Evolutionary conservation across 2,113 vertebrate genomes (phyloP).

Genomic region (Clupea harengus): DNA sequence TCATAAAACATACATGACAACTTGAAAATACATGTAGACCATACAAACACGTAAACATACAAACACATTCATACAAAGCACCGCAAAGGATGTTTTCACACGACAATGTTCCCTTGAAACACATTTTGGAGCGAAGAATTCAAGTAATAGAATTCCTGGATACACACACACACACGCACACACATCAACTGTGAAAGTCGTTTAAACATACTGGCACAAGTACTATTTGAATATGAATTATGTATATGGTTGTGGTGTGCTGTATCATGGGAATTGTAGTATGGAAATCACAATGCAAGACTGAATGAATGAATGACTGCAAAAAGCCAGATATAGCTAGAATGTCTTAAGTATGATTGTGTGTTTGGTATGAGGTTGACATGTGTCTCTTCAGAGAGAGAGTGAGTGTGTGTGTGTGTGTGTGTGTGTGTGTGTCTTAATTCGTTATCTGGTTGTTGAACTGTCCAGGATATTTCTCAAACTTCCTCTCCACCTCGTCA

Average conservation of each 20-base stretch:
- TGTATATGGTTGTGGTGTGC: not conserved
- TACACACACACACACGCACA: not conserved
- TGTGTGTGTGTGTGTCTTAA: not conserved
- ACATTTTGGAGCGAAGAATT: not conserved
- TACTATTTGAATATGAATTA: not conserved
- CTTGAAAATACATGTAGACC: not conserved
- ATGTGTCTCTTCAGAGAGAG: not conserved
- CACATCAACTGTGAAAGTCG: not conserved
- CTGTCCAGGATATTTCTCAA: slow-evolving; percentile 94
- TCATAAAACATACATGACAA: not conserved
- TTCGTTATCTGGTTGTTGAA: slow-evolving; percentile 85
- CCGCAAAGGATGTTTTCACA: not conserved
- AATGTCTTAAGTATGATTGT: not conserved
- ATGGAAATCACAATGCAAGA: not conserved
- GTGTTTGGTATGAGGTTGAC: not conserved
- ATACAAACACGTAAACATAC: not conserved
- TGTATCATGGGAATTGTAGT: not conserved
- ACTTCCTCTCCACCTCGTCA: slow-evolving; percentile 87
- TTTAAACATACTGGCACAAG: not conserved
- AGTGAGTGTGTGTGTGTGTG: not conserved
- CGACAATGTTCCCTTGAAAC: not conserved
- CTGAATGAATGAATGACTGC: not conserved
- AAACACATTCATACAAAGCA: not conserved
- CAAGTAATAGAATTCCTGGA: slow-evolving; percentile 5
- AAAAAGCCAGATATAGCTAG: not conserved